Evolutionary conservation across 2,888 invertebrate species (phyloP), one percentile per base, ranked within the genome.

Genomic region (Ganaspis brasiliensis): DNA sequence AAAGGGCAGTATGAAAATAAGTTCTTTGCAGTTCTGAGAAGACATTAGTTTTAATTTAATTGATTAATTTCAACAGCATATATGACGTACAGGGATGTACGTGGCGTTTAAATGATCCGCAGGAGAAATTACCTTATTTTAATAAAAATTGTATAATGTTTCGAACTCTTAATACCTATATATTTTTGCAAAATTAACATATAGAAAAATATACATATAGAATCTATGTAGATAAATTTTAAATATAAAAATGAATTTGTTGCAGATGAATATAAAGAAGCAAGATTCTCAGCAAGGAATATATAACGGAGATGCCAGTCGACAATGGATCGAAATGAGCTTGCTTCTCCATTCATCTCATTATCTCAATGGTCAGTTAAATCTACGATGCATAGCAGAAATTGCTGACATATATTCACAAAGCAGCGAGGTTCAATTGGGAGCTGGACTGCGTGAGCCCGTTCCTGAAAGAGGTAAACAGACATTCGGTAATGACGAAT

Each of bases 381-480:
- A 95, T 75, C 93, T 97, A 57, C 94, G 95, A 73, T 97, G 96
- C 89, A 94, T 94, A 63, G 95, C 96, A 16, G 93, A 94, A 84
- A 93, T 96, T 83, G 94, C 94, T 75, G 93, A 94, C 55, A 93
- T 96, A 78, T 96, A 96, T 92, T 93, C 94, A 84, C 93, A 94
- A 89, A 94, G 94, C 75, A 94, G 95, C 73, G 95, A 94, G 87
- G 79, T 90, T 57, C 95, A 95, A 89, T 94, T 96, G 87, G 94
- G 95, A 79, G 94, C 95, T 76, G 94, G 95, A 77, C 94, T 95
- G 67, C 94, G 95, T 74, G 96, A 96, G 92, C 96, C 96, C 5
- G 93, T 96, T 85, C 96, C 96, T 21, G 96, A 96, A 90, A 94
- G 96, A 93, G 96, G 96, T 96, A 90, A 92, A 93, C 89, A 77